Base-by-base conservation (phyloP, 2,797 vertebrate species). In the Lindbergichthys nudifrons region DNA sequence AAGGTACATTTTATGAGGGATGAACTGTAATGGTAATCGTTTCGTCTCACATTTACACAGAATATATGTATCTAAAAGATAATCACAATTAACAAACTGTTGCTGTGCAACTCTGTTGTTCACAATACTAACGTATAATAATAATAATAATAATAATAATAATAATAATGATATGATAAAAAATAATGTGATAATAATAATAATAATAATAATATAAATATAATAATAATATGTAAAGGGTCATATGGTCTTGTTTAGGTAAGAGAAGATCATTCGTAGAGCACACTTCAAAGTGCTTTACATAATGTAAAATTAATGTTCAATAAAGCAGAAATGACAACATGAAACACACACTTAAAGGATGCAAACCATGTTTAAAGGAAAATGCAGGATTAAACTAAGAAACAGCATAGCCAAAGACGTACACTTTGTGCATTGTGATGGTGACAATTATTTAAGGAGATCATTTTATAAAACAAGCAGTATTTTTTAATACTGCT, bases 381-480 rank as follows among this genome's bases (percentile, higher is more conserved):
- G 1, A 36, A 12, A 30, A 2, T 48, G 0, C 5, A 30, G 42
- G 30, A n/a, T 3, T 14, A 16, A 32, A 59, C n/a, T n/a, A 7
- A 16, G 5, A 6, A 32, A 51, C 21, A 48, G 32, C 51, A 26
- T 3, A 66, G 12, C 8, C 42, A 46, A 41, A 45, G 41, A 12
- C 21, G 1, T 10, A 36, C 0, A 12, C 26, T 26, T 12, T 30
- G 11, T 11, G 3, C 5, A 14, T 0, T 14, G 9, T 43, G 32
- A 6, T 10, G 7, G n/a, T 10, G 18, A 30, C 8, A 11, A 12
- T 30, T 26, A 50, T 23, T 10, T 9, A 14, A 10, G 9, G 9
- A 15, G n/a, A 13, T 45, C 4, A 19, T 16, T 53, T 36, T 14
- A 62, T 39, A 36, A 45, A 70, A 51, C 11, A 4, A n/a, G n/a